Evolutionary conservation across 2,797 vertebrate species (phyloP), one percentile per base, ranked within the genome.

Genomic region (Gallirallus australis): DNA sequence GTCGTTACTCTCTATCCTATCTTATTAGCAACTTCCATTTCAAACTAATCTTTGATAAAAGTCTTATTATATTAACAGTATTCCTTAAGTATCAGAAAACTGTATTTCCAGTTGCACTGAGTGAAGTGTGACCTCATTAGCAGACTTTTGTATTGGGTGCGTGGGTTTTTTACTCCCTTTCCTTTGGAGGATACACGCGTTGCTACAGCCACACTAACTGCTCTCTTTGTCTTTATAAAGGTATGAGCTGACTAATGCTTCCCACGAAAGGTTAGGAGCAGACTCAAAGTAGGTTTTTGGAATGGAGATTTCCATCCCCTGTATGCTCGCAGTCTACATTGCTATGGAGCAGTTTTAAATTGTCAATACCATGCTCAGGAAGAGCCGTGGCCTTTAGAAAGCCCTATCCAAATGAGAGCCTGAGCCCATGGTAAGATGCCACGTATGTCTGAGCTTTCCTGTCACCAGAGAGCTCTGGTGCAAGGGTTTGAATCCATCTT

Each of bases 11-110:
- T 85, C 95, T 96, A 96, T 82, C 77, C 82, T 75, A 93, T 96
- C 95, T 96, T 94, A 97, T 96, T 97, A 96, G 86, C 89, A 97
- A 97, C 96, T 97, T 90, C 89, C 66, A 61, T 95, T 97, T 97
- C 94, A 94, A 97, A 92, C 77, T 95, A 95, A 97, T 93, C 72
- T 91, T 85, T 77, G 90, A 94, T 96, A 96, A 97, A 97, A 97
- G 89, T 94, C 75, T 95, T 91, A 91, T 89, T 92, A 97, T 96
- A 95, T 95, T 97, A 97, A 96, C 93, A 78, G 78, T 93, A 91
- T 97, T 96, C 86, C 76, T 87, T 93, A 97, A 96, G 87, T 91
- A 89, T 96, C 84, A 96, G 78, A 93, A 96, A 96, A 90, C 54
- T 81, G 31, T 95, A 84, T 69, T 93, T 96, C 81, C 76, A 25